Conservation (phyloP, 2,888 invertebrate species). For the Ennomos erosarius region DNA sequence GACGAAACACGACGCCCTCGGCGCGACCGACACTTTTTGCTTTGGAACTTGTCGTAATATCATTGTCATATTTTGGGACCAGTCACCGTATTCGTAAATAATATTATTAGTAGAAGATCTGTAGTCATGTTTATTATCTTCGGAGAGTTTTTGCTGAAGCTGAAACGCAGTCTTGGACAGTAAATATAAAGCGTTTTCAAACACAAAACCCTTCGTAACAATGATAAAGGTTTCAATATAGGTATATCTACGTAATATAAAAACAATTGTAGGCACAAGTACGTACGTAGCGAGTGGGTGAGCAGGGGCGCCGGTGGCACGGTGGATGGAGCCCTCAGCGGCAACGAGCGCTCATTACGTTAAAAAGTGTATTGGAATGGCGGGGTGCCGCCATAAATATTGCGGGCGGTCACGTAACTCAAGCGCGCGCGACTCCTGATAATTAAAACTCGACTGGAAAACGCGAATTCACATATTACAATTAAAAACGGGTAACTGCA, state of each 20-base stretch:
- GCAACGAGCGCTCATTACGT: constrained; percentile 80
- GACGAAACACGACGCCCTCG: constrained; percentile 64
- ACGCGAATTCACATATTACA: constrained; percentile 83
- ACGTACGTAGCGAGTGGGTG: constrained; percentile 13
- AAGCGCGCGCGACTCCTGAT: constrained; percentile 81
- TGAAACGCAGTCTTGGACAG: too few species aligned
- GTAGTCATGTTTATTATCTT: not conserved
- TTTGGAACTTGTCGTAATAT: constrained; percentile 46
- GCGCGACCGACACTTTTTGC: constrained; percentile 67
- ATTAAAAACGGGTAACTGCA: constrained; percentile 79
- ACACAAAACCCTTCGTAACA: constrained; percentile 7
- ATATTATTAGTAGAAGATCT: not conserved
- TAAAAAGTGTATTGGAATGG: constrained; percentile 84
- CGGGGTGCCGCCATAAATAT: constrained; percentile 81
- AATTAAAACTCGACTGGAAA: constrained; percentile 85
- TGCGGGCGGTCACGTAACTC: constrained; percentile 85
- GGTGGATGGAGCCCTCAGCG: constrained; percentile 53
- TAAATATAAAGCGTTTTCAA: not conserved
- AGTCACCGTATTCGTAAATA: constrained; percentile 6
- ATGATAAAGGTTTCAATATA: constrained; percentile 33
- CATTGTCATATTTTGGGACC: constrained; percentile 42
- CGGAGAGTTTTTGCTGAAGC: not conserved
- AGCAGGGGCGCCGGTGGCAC: constrained; percentile 40
- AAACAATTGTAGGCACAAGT: constrained; percentile 49
- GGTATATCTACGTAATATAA: constrained; percentile 37